Evolutionary conservation across 2,797 vertebrate species (phyloP).

Genomic region (Sciurus carolinensis): DNA sequence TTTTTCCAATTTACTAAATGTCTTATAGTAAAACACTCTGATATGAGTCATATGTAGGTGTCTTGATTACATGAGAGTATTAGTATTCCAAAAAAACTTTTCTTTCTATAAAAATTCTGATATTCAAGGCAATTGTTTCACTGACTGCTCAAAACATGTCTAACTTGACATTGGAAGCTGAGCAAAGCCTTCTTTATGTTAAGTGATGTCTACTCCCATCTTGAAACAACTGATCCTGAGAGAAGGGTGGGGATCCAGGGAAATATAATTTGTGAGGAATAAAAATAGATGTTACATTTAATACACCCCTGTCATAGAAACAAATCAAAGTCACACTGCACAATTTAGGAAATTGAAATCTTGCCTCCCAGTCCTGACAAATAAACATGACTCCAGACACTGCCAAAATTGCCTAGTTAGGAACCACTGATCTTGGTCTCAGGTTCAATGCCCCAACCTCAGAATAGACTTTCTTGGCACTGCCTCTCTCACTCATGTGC

Average conservation of each 20-base stretch:
- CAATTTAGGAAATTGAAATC: neutral
- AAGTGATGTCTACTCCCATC: neutral
- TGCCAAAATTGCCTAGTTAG: neutral
- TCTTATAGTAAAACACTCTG: neutral
- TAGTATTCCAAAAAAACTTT: neutral
- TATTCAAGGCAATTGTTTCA: constrained; percentile 14
- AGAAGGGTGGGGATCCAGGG: neutral
- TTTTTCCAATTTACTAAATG: neutral
- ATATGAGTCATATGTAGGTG: neutral
- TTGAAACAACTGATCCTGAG: neutral
- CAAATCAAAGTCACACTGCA: neutral
- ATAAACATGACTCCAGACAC: neutral
- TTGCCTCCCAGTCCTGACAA: neutral
- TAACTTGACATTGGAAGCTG: neutral
- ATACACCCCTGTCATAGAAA: neutral
- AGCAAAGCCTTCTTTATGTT: neutral
- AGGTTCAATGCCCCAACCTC: neutral
- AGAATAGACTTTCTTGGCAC: neutral
- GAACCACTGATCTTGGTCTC: neutral
- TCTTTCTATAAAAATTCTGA: constrained; percentile 1
- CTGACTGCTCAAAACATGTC: neutral
- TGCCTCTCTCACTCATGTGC: neutral
- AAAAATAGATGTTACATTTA: neutral
- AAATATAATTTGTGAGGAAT: neutral
- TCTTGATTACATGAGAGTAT: neutral